Base-by-base conservation (phyloP, 1,140 invertebrate species). In the Pogonus chalceus region DNA sequence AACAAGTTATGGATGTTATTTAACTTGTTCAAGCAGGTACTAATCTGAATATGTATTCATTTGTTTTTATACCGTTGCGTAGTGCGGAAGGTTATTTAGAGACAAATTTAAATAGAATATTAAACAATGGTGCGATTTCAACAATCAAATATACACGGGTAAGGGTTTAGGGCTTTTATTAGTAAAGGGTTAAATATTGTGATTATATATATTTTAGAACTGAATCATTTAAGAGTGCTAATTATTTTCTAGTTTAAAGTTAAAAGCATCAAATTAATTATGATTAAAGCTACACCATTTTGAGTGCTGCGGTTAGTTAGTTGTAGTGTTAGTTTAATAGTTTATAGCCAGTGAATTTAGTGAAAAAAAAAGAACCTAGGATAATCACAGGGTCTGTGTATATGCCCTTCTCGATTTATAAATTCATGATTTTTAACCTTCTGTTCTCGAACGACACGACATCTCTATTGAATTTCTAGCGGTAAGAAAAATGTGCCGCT, bases 311-410 rank as follows among this genome's bases (percentile, higher is more conserved):
- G 61, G 63, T 62, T 65, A 63, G 62, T 65, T 67, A 64, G 62
- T 54, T n/a, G 48, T 60, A 63, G 60, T 65, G 60, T 61, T 62
- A 50, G 51, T 49, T 39, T 22, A 50, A 51, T 65, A 65, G 59
- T 56, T 56, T 55, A 56, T 66, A 67, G 63, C 60, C 65, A 69
- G 67, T 68, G 64, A 68, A 58, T 54, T 55, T 67, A 67, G 62
- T 61, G 53, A 57, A 52, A 54, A 52, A 57, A 48, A 49, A 60
- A 43, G 37, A 26, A 35, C 16, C 49, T 69, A 69, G 67, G 68
- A 57, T 65, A 63, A 65, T 61, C 59, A 69, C 68, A 69, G 68
- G 68, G 68, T 69, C 62, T 69, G 68, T 65, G 59, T 68, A 60
- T 69, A 68, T 53, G 52, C 35, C 20, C 20, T 37, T 47, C 23